Conservation (phyloP, 2,888 invertebrate genomes). For the Cordylochernes scorpioides region DNA sequence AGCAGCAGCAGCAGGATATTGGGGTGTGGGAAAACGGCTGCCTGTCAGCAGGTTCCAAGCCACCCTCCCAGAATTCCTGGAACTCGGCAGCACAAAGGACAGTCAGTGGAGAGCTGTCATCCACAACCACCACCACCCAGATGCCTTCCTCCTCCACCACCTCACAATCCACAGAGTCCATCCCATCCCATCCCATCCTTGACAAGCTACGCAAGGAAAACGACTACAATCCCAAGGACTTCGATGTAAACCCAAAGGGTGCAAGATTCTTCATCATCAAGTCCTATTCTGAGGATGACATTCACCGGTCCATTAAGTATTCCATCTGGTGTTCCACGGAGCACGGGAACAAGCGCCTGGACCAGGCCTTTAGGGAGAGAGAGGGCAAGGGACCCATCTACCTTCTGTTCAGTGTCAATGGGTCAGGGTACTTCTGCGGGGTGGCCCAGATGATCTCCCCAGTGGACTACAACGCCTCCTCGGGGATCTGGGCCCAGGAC, state of each 20-base stretch:
- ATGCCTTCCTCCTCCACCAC: too few relatives aligned
- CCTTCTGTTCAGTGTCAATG: constrained; percentile 84
- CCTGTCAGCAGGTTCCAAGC: too few relatives aligned
- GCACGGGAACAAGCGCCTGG: constrained; percentile 77
- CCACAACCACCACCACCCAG: too few relatives aligned
- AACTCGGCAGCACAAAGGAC: constrained; percentile 16
- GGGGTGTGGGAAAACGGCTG: constrained; percentile 49
- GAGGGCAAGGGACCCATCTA: constrained; percentile 53
- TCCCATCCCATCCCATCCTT: constrained; percentile 42
- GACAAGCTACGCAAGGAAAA: constrained; percentile 64
- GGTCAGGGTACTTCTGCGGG: constrained; percentile 92
- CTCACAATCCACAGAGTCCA: too few relatives aligned
- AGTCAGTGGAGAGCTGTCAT: constrained; percentile 12
- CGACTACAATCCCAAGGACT: constrained; percentile 77
- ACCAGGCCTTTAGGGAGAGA: constrained; percentile 57
- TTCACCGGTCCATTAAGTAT: constrained; percentile 56
- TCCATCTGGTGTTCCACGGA: constrained; percentile 99
- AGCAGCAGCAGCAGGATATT: too few relatives aligned
- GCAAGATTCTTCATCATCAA: constrained; percentile 91
- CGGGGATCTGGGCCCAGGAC: constrained; percentile 91
- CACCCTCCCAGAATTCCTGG: constrained; percentile 16
- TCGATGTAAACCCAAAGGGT: constrained; percentile 52
- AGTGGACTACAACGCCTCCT: constrained; percentile 75
- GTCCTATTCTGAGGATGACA: constrained; percentile 93
- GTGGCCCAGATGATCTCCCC: constrained; percentile 91